Evolutionary conservation across 2,888 invertebrate genomes (phyloP), one percentile per base, ranked within the genome.

Genomic region (Eristalinus sepulchralis): DNA sequence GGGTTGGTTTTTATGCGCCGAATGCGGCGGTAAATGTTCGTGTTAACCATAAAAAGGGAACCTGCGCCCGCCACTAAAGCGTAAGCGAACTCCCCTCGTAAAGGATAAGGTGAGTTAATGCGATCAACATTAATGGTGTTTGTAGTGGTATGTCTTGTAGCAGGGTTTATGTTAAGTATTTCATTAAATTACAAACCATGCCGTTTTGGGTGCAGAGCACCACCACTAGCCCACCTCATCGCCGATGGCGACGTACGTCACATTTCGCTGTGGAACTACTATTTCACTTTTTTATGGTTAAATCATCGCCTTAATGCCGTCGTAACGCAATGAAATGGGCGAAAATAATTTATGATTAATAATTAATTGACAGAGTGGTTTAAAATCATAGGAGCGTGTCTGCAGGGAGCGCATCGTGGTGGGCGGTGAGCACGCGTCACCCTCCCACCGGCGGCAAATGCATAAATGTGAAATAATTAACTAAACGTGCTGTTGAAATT

Each of bases 51-150:
- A 77, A 85, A 84, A 83, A 66, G 57, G 71, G 10, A 76, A 70
- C 67, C 60, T 66, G 70, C 39, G 36, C 59, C 66, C 70, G 63
- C 73, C 60, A 81, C 63, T 70, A 70, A 78, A 66, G 13, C 17
- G 47, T 71, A 62, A 24, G 34, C 60, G 33, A 73, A 85, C 73
- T 53, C 34, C 47, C 68, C 85, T 85, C 82, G 24, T 78, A 82
- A 85, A 81, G 76, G 64, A 73, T 68, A 73, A 85, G 77, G 85
- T 82, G 73, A 68, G 36, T 81, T 77, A 72, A 81, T 81, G 77
- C 76, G 84, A 72, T 81, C 68, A 77, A 81, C 71, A 64, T 77
- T 81, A 72, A 85, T 82, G 85, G 47, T 17, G 4, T 27, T 20
- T 63, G 34, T 63, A 34, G 62, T 62, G 33, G 62, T 24, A 13